Evolutionary conservation across 2,113 vertebrate species (phyloP).

Genomic region (Otolemur garnettii): DNA sequence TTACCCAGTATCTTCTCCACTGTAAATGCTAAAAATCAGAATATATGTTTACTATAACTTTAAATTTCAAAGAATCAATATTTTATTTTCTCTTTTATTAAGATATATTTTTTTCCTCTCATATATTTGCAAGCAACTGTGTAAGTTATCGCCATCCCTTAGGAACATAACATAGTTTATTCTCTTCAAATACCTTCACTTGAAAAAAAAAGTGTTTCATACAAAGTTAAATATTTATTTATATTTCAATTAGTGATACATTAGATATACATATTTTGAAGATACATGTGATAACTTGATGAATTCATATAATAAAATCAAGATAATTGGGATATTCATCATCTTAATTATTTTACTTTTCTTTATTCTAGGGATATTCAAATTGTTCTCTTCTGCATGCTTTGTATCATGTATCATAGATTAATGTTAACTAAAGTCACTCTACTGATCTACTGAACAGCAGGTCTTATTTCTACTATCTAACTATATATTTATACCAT

Average conservation of each 20-base stretch:
- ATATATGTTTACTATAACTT: neutral
- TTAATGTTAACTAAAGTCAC: neutral
- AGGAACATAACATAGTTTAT: neutral
- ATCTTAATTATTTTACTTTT: neutral
- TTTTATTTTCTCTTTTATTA: neutral
- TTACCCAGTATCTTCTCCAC: neutral
- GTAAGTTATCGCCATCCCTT: conserved; percentile 1
- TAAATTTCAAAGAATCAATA: conserved; percentile 17
- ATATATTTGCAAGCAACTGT: conserved; percentile 41
- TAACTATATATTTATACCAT: neutral
- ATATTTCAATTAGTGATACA: neutral
- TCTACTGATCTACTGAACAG: neutral
- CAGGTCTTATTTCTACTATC: neutral
- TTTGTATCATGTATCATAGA: neutral
- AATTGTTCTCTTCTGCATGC: neutral
- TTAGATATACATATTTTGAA: neutral
- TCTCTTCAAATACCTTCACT: neutral
- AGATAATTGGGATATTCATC: neutral
- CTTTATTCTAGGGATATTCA: neutral
- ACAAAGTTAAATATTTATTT: conserved; percentile 14
- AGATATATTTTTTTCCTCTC: neutral
- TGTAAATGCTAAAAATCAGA: neutral
- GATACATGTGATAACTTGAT: neutral
- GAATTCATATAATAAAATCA: neutral
- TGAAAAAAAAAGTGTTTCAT: conserved; percentile 9